These are phyloP conservation scores for Stegana nigrithorax DNA, from an alignment of 2,888 invertebrate species.

Conservation along the genomic window DNA sequence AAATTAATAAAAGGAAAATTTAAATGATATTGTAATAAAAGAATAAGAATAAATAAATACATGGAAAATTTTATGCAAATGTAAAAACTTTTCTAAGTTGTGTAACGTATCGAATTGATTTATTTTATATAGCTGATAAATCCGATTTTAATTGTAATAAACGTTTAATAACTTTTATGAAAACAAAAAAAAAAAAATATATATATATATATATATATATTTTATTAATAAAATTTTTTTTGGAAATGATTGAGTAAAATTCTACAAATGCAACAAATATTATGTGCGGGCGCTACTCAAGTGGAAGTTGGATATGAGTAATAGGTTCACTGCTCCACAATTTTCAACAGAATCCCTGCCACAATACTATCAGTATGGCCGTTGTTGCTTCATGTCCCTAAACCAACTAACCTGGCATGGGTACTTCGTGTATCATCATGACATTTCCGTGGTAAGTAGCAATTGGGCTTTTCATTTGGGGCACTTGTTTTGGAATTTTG, in stretches of 20 bases:
- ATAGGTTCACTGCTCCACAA: too few species aligned
- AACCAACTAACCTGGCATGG: too few species aligned
- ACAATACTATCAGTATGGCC: too few species aligned
- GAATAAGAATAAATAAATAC: neutral
- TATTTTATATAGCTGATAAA: constrained; percentile 35
- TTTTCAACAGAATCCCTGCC: too few species aligned
- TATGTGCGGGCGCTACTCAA: too few species aligned
- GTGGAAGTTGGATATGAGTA: too few species aligned
- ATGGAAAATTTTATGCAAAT: neutral
- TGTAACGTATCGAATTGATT: neutral
- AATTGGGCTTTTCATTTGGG: too few species aligned
- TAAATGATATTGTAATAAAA: neutral
- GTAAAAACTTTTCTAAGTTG: neutral
- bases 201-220: neutral
- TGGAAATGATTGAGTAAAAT: neutral
- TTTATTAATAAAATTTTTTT: neutral
- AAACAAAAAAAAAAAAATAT: neutral
- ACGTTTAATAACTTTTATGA: constrained; percentile 39
- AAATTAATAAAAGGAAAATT: constrained; percentile 2
- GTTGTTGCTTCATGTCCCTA: too few species aligned
- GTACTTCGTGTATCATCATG: too few species aligned
- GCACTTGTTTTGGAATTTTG: too few species aligned
- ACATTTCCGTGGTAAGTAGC: too few species aligned
- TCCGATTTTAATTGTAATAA: constrained; percentile 43
- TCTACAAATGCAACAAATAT: too few species aligned